Evolutionary conservation across 2,113 vertebrate species (phyloP), one percentile per base, ranked within the genome.

Genomic region (Dipodomys merriami): DNA sequence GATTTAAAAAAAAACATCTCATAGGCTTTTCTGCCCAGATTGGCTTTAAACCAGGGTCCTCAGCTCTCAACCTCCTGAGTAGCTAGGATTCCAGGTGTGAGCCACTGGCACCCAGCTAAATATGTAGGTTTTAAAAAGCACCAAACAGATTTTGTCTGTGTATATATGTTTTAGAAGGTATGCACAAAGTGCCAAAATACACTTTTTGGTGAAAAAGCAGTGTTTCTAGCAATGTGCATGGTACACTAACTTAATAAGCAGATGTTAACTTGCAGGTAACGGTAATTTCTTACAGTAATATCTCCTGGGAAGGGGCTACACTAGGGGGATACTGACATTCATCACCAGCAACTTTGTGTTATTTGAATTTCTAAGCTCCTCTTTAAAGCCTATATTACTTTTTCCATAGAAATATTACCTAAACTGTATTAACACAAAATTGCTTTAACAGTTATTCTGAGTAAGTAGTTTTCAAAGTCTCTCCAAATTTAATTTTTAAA

Each of bases 371-470:
- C 62, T 44, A 65, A 67, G 25, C 35, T 25, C 35, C 53, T 77
- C 71, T 62, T 33, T 69, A 62, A 13, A 44, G 68, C 35, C 74
- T 88, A 7, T 49, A 72, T 69, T 91, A 79, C 16, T 84, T 84
- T 78, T 68, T 68, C 44, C 68, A 49, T 22, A 33, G 27, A 35
- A 88, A 90, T 57, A 30, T 33, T 64, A 76, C 78, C 77, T 39
- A 39, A 85, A 69, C 62, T 30, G 39, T 53, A 88, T 81, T 69
- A 91, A 74, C 35, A 64, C 13, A 74, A 83, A 88, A 39, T 57
- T 71, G 22, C 10, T 86, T 35, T 76, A 87, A 86, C 13, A 87
- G 44, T 18, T 90, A 19, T 64, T 83, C 65, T 83, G 73, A 95
- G 68, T 68, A 25, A 20, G 18, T n/a, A 64, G 68, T 76, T 91